These are phyloP conservation scores for Piezodorus guildinii DNA, from an alignment of 1,140 invertebrate species.

Conservation along the genomic window DNA sequence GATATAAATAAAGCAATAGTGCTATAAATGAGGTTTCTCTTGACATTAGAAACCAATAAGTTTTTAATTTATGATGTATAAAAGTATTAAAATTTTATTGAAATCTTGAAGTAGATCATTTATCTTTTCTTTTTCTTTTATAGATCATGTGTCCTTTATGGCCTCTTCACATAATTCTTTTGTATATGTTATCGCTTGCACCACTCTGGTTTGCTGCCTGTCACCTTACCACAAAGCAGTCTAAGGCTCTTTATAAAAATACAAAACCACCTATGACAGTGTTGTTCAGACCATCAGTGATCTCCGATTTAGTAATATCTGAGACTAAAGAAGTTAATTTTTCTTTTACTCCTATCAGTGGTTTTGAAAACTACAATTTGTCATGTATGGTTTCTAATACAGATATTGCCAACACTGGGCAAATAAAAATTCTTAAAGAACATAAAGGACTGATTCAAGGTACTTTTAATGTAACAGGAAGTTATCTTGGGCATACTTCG, in stretches of 20 bases:
- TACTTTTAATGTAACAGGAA: slow-evolving; percentile 42
- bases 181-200: slow-evolving; percentile 39
- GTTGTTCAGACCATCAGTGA: neutral
- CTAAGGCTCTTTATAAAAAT: slow-evolving; percentile 22
- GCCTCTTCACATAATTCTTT: slow-evolving; percentile 37
- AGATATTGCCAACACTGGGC: neutral
- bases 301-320: neutral
- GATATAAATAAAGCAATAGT: too few relatives aligned
- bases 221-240: slow-evolving; percentile 29
- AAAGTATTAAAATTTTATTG: too few relatives aligned
- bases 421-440: neutral
- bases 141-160: slow-evolving; percentile 46
- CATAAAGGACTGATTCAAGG: slow-evolving; percentile 25
- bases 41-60: too few relatives aligned
- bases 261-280: neutral
- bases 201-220: slow-evolving; percentile 43
- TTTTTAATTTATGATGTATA: too few relatives aligned
- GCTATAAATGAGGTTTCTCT: too few relatives aligned
- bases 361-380: neutral
- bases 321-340: slow-evolving; percentile 2
- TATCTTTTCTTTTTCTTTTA: too few relatives aligned
- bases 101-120: too few relatives aligned
- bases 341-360: neutral
- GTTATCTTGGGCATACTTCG: slow-evolving; percentile 48
- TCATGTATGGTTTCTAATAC: neutral